Evolutionary conservation across 2,888 invertebrate genomes (phyloP), one percentile per base, ranked within the genome.

Genomic region (Drosophila prostipennis): DNA sequence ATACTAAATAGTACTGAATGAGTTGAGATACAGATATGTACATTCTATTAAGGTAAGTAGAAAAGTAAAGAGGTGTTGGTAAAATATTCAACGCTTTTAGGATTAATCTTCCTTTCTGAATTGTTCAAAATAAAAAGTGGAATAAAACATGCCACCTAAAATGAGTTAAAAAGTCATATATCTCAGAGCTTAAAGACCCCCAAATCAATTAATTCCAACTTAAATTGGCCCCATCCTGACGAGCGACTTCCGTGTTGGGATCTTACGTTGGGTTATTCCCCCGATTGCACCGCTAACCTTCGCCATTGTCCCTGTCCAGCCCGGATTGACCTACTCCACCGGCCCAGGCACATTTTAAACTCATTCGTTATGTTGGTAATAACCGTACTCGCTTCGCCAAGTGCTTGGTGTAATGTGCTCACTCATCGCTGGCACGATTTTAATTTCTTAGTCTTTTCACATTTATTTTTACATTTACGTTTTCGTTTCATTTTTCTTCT

Each of bases 401-500:
- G 55, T 56, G 69, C 76, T 74, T 72, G 78, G 76, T 80, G 81
- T 80, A 85, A 81, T 81, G 77, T 82, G 81, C 85, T 74, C 81
- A 85, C 85, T 82, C 81, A 82, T 85, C 73, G 80, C 37, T 82
- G 78, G 79, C 82, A 73, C 78, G 80, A 68, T 85, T 79, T 82
- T 77, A 65, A 58, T 72, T 72, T 54, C 54, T 56, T 48, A 53
- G 46, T 60, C 46, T 39, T 54, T 29, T 29, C 19, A 23, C 46
- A 19, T 55, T 37, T 56, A 39, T 65, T 49, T 70, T 34, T 64
- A 40, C 43, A 39, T 49, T 54, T 69, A 57, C 7, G 70, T 72
- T 71, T 75, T 14, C 32, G 8, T 29, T 14, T 46, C 26, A 26
- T 67, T 55, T 5, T 68, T 72, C 63, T 79, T 2, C 26, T 45